phyloP scores from a whole-genome alignment of 2,797 vertebrate genomes.

The Scleropages formosus region DNA sequence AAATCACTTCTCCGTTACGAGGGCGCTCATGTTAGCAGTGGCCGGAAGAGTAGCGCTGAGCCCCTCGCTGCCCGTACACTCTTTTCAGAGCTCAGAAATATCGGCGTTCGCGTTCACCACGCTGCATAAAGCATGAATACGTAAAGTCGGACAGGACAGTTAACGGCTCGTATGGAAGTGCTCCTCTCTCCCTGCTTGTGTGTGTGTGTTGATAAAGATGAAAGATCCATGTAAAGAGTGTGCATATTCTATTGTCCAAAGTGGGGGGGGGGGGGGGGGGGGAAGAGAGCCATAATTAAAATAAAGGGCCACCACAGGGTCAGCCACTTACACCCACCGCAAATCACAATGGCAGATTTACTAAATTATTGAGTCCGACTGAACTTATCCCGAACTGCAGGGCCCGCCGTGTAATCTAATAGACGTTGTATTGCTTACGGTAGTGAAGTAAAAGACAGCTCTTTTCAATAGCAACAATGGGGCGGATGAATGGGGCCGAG shows the following conservation, averaged over 20 bases:
- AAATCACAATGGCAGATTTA: constrained; percentile 58
- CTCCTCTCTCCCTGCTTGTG: constrained; percentile 11
- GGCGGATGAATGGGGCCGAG: constrained; percentile 63
- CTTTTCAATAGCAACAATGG: constrained; percentile 62
- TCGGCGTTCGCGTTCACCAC: too few relatives aligned
- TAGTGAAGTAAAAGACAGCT: constrained; percentile 66
- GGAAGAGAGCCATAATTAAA: constrained; percentile 65
- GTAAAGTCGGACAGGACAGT: not conserved
- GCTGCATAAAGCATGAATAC: not conserved
- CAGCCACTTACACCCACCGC: constrained; percentile 63
- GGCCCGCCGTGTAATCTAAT: constrained; percentile 73
- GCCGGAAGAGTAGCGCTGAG: too few relatives aligned
- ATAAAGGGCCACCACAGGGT: constrained; percentile 56
- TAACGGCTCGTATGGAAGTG: constrained; percentile 32
- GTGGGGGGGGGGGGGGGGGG: constrained; percentile 67
- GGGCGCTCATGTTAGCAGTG: too few relatives aligned
- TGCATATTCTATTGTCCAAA: constrained; percentile 43
- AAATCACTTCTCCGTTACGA: too few relatives aligned
- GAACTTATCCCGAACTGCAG: constrained; percentile 64
- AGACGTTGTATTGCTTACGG: constrained; percentile 73
- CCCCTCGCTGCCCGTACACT: not conserved
- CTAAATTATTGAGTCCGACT: constrained; percentile 65
- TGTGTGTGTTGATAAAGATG: constrained; percentile 28
- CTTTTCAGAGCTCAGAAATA: not conserved
- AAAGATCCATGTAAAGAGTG: constrained; percentile 10